A percentile compares a stretch with the other conserved stretches of the same genome.
These are phyloP conservation scores for Oscheius sp. DNA, from an alignment of 2,888 invertebrate genomes.

Conservation along the genomic window DNA sequence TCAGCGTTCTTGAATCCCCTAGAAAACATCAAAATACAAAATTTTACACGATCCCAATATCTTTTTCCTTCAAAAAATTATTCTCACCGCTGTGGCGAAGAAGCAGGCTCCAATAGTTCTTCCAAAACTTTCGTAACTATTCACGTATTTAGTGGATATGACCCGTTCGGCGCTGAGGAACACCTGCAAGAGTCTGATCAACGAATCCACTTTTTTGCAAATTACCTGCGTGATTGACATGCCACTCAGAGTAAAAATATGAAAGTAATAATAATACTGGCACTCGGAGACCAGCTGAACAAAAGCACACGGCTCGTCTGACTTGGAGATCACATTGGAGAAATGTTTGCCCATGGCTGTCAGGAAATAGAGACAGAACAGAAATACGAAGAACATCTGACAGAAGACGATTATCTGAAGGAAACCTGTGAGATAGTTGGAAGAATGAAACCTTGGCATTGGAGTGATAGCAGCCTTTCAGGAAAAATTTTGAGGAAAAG, in stretches of 20 bases:
- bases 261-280: slow-evolving; percentile 7
- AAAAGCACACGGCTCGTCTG: neutral
- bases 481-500: too few species aligned
- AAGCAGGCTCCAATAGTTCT: slow-evolving; percentile 1
- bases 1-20: too few species aligned
- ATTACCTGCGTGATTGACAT: slow-evolving; percentile 10
- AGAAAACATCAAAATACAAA: too few species aligned
- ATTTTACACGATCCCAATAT: too few species aligned
- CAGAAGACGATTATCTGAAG: slow-evolving; percentile 7
- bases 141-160: slow-evolving; percentile 13
- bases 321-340: slow-evolving; percentile 4
- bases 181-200: neutral
- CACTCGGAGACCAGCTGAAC: slow-evolving; percentile 5
- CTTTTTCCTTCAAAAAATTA: neutral
- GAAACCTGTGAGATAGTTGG: too few species aligned
- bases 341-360: slow-evolving; percentile 13
- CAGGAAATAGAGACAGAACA: slow-evolving; percentile 12
- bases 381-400: slow-evolving; percentile 10
- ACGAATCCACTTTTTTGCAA: too few species aligned
- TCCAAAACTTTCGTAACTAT: slow-evolving; percentile 17
- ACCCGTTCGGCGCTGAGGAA: neutral
- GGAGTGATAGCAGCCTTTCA: too few species aligned
- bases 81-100: neutral
- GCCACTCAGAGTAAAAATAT: slow-evolving; percentile 14
- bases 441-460: too few species aligned